A percentile compares a stretch with the other conserved stretches of the same genome.
Conservation (phyloP, 2,888 invertebrate genomes). For the Chymomyza amoena region DNA sequence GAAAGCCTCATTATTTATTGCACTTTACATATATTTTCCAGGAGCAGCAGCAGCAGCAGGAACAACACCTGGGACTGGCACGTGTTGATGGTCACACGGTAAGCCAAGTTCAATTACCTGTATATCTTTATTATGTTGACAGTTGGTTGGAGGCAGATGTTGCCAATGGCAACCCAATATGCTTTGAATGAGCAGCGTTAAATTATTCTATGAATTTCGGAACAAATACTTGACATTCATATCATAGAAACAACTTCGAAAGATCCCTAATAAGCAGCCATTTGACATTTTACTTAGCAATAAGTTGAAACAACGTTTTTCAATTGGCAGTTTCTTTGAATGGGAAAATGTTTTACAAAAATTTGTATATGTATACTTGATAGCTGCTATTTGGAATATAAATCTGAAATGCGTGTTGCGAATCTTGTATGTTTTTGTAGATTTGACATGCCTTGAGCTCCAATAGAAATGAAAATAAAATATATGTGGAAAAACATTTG, state of each 20-base stretch:
- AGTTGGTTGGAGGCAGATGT: not conserved
- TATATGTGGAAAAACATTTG: slow-evolving; percentile 10
- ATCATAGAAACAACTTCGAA: not conserved
- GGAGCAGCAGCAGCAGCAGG: no score
- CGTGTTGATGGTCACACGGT: not conserved
- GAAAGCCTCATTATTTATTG: slow-evolving; percentile 33
- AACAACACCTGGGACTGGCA: not conserved
- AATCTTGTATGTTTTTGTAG: not conserved
- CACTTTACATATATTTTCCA: not conserved
- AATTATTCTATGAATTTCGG: slow-evolving; percentile 8
- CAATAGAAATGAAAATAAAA: not conserved
- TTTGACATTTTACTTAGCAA: not conserved
- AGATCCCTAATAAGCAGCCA: not conserved
- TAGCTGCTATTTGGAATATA: not conserved
- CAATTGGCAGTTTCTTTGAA: not conserved
- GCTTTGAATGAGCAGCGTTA: slow-evolving; percentile 17
- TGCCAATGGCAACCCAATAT: not conserved
- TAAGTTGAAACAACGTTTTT: not conserved
- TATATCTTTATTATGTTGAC: not conserved
- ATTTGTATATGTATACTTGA: not conserved
- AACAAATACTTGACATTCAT: slow-evolving; percentile 8
- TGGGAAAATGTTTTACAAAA: not conserved
- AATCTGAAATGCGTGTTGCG: not conserved
- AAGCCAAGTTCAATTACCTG: not conserved
- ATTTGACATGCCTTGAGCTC: not conserved